A percentile compares a stretch with the other conserved stretches of the same genome.
Evolutionary conservation across 2,888 invertebrate genomes (phyloP).

Genomic region (Anthrax anthrax): DNA sequence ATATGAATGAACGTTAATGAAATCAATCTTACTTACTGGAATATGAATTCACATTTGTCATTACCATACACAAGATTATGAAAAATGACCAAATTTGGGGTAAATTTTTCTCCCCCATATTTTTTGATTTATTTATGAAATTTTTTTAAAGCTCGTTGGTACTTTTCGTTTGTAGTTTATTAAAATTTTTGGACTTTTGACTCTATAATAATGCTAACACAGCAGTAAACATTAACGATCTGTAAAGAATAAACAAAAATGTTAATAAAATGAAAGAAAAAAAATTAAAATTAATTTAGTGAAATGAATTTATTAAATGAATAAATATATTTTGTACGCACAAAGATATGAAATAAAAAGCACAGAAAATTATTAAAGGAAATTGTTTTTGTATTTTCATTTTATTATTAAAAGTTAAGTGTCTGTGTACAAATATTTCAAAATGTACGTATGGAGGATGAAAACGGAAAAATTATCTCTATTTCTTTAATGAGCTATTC

Average conservation of each 20-base stretch:
- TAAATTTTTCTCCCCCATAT: background rate
- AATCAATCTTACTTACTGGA: conserved; percentile 24
- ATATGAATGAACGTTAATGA: too few relatives aligned
- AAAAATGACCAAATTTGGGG: conserved; percentile 2
- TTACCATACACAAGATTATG: conserved; percentile 1
- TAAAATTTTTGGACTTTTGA: too few relatives aligned
- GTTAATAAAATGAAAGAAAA: too few relatives aligned
- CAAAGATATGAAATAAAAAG: background rate
- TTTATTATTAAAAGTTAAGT: too few relatives aligned
- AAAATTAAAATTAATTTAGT: background rate
- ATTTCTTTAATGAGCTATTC: too few relatives aligned
- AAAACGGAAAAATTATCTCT: background rate
- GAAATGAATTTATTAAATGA: background rate
- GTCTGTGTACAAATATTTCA: too few relatives aligned
- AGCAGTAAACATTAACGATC: background rate
- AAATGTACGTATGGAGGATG: background rate
- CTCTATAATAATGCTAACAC: background rate
- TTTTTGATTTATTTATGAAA: too few relatives aligned
- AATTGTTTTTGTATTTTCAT: too few relatives aligned
- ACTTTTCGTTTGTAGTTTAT: too few relatives aligned
- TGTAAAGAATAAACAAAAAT: background rate
- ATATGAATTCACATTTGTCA: conserved; percentile 3
- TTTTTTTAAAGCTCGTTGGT: too few relatives aligned
- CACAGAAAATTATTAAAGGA: too few relatives aligned
- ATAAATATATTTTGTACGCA: background rate